These are phyloP conservation scores for Thalassarche chlororhynchos DNA, from an alignment of 2,113 vertebrate genomes.

Conservation along the genomic window DNA sequence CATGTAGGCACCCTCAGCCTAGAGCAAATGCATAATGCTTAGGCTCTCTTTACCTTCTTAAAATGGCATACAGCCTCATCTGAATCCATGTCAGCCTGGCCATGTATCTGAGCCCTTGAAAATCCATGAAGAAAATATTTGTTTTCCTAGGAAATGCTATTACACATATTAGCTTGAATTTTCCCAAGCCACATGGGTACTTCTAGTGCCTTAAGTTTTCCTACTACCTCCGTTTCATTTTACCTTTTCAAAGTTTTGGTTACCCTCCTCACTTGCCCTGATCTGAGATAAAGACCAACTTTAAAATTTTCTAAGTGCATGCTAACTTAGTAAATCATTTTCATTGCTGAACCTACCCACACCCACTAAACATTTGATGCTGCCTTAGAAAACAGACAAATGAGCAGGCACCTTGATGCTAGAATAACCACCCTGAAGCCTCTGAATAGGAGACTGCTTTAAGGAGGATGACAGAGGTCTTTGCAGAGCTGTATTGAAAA, in stretches of 20 bases:
- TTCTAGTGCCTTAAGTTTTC: neutral
- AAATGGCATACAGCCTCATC: neutral
- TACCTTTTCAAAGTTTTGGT: neutral
- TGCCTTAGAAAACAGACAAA: neutral
- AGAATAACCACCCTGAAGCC: neutral
- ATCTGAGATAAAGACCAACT: neutral
- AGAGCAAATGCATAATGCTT: neutral
- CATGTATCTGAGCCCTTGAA: neutral
- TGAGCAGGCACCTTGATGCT: neutral
- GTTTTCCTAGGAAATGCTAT: neutral
- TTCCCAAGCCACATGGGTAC: neutral
- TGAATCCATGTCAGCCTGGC: neutral
- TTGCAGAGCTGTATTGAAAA: neutral
- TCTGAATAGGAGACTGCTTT: neutral
- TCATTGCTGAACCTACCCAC: neutral
- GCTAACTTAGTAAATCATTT: neutral
- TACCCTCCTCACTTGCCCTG: neutral
- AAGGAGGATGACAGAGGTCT: neutral
- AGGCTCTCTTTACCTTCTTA: neutral
- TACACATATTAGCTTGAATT: rapidly evolving
- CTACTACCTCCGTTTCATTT: neutral
- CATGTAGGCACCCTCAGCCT: neutral
- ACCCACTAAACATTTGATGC: neutral
- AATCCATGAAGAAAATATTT: neutral
- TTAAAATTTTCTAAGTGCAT: neutral